These are phyloP conservation scores for Pseudococcus jackbeardsleyi DNA, from an alignment of 2,888 invertebrate genomes.

Conservation along the genomic window DNA sequence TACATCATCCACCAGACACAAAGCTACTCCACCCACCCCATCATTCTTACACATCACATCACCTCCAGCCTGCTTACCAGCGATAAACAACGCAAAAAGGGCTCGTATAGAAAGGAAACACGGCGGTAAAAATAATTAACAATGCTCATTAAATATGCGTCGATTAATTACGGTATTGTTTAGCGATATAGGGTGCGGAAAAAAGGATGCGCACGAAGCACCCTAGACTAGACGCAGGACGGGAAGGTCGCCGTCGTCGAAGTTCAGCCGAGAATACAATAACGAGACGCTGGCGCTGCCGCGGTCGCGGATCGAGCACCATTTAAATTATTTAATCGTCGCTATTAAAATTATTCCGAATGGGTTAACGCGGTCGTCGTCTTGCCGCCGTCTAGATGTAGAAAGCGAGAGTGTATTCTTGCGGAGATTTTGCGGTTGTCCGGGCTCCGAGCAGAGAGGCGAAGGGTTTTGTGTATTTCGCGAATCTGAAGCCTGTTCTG, in stretches of 20 bases:
- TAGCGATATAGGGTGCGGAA: neutral
- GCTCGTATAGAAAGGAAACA: neutral
- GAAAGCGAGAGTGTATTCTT: neutral
- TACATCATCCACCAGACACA: no score
- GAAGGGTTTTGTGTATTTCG: neutral
- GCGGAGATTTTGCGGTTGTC: constrained; percentile 24
- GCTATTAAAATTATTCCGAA: constrained; percentile 47
- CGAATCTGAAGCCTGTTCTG: neutral
- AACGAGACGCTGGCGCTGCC: neutral
- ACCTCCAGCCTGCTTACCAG: no score
- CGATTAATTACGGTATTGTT: constrained; percentile 38
- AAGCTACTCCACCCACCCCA: no score
- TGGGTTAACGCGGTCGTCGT: constrained; percentile 25
- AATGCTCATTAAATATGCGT: constrained; percentile 40
- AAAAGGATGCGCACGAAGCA: neutral
- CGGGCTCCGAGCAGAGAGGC: neutral
- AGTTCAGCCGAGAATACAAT: neutral
- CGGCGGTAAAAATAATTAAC: constrained; percentile 20
- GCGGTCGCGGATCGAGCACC: neutral
- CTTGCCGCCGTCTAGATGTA: neutral
- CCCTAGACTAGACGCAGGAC: neutral
- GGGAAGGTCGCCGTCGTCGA: neutral
- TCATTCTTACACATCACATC: no score
- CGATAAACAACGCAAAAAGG: neutral
- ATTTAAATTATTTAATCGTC: constrained; percentile 41